Evolutionary conservation across 2,797 vertebrate species (phyloP).

Genomic region (Clarias fuscus): DNA sequence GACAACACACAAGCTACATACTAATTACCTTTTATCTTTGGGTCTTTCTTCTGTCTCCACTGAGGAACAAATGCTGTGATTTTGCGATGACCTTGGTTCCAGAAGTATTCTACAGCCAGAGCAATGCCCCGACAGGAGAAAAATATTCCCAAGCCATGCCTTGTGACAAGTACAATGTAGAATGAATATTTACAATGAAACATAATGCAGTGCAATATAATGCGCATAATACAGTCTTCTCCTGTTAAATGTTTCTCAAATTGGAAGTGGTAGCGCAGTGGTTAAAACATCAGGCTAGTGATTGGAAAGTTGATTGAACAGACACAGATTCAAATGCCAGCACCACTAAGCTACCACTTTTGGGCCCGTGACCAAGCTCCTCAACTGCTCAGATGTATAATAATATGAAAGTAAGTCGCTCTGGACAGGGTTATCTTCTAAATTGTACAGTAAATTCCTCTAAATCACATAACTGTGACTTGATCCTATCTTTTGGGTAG

Average conservation of each 20-base stretch:
- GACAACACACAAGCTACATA: background rate
- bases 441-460: background rate
- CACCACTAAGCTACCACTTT: no score
- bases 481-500: background rate
- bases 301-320: no score
- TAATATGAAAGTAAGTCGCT: no score
- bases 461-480: background rate
- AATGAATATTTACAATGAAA: background rate
- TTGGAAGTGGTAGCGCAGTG: no score
- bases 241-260: background rate
- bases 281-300: no score
- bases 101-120: slow-evolving; percentile 88
- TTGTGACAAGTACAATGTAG: slow-evolving; percentile 42
- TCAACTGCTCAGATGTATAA: no score
- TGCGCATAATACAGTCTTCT: background rate
- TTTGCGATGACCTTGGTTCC: slow-evolving; percentile 83
- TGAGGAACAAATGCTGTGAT: slow-evolving; percentile 83
- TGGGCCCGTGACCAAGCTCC: no score
- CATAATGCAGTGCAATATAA: background rate
- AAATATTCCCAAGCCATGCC: slow-evolving; percentile 80
- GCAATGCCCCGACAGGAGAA: slow-evolving; percentile 92
- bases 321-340: no score
- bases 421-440: no score
- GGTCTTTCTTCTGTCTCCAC: slow-evolving; percentile 81
- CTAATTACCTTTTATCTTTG: slow-evolving; percentile 78